These are phyloP conservation scores for Diloba caeruleocephala DNA, from an alignment of 2,888 invertebrate species.

Conservation along the genomic window DNA sequence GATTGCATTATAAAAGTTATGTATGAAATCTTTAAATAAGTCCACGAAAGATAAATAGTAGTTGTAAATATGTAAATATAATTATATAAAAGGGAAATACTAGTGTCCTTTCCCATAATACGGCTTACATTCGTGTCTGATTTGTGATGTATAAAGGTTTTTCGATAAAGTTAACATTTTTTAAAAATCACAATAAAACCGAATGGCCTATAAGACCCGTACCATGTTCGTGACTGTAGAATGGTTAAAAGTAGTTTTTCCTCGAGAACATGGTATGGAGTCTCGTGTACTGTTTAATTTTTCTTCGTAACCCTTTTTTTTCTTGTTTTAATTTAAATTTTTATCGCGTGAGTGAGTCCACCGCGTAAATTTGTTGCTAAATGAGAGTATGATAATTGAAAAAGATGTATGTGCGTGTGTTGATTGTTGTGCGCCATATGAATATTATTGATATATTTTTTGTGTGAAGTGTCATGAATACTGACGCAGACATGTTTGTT, in stretches of 20 bases:
- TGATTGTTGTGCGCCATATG: conserved; percentile 85
- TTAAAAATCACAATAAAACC: conserved; percentile 75
- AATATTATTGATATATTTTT: conserved; percentile 68
- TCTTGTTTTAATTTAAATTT: conserved; percentile 82
- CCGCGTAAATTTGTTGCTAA: conserved; percentile 68
- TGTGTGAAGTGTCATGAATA: conserved; percentile 64
- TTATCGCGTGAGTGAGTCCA: conserved; percentile 76
- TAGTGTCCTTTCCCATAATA: conserved; percentile 71
- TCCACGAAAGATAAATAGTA: conserved; percentile 67
- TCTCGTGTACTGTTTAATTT: conserved; percentile 65
- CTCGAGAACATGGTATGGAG: conserved; percentile 66
- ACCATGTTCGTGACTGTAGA: conserved; percentile 67
- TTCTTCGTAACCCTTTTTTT: conserved; percentile 64
- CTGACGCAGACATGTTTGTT: conserved; percentile 54
- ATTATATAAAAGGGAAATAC: conserved; percentile 65
- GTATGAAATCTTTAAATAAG: conserved; percentile 57
- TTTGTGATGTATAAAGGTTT: conserved; percentile 78
- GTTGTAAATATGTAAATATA: conserved; percentile 84
- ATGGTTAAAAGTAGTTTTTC: conserved; percentile 40
- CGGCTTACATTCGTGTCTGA: conserved; percentile 73
- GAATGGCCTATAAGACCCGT: conserved; percentile 74
- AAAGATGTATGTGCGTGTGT: conserved; percentile 81
- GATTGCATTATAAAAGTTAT: conserved; percentile 59
- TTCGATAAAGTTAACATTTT: conserved; percentile 61
- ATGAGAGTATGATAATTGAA: conserved; percentile 72